A percentile compares a stretch with the other conserved stretches of the same genome.
Conservation (phyloP, 1,140 invertebrate genomes). For the Cotesia glomerata region DNA sequence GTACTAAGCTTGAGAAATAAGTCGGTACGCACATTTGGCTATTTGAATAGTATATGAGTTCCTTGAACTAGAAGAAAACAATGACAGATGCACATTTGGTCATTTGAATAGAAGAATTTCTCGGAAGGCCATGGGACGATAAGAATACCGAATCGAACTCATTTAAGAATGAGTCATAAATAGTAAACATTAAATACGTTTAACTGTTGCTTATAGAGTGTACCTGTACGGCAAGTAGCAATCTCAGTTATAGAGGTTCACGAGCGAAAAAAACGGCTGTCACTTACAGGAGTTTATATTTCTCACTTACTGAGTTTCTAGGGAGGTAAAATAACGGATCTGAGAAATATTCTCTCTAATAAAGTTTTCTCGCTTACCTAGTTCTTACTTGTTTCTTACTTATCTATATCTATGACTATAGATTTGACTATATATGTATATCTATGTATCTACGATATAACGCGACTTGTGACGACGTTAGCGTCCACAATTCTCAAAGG, state of each 20-base stretch:
- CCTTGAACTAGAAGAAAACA: no score
- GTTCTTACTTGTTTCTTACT: conserved; percentile 20
- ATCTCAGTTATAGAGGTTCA: conserved; percentile 24
- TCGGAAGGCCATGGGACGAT: conserved; percentile 14
- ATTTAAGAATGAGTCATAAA: no score
- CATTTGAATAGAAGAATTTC: conserved; percentile 25
- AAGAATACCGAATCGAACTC: no score
- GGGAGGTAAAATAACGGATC: conserved; percentile 18
- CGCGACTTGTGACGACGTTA: no score
- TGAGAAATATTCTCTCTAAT: conserved; percentile 23
- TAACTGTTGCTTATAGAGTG: no score
- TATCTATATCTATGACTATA: no score
- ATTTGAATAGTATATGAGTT: no score
- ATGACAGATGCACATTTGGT: neutral
- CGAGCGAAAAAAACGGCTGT: conserved; percentile 27
- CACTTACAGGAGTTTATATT: conserved; percentile 25
- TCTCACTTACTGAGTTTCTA: conserved; percentile 25
- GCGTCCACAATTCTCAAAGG: no score
- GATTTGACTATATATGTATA: conserved; percentile 21
- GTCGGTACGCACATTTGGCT: conserved; percentile 25
- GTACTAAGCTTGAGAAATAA: conserved; percentile 24
- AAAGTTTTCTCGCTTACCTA: conserved; percentile 26
- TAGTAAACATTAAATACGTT: no score
- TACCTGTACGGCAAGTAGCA: conserved; percentile 25
- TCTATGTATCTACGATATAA: no score